Conservation (phyloP, 1,140 invertebrate genomes). For the Potamilus streckersoni region DNA sequence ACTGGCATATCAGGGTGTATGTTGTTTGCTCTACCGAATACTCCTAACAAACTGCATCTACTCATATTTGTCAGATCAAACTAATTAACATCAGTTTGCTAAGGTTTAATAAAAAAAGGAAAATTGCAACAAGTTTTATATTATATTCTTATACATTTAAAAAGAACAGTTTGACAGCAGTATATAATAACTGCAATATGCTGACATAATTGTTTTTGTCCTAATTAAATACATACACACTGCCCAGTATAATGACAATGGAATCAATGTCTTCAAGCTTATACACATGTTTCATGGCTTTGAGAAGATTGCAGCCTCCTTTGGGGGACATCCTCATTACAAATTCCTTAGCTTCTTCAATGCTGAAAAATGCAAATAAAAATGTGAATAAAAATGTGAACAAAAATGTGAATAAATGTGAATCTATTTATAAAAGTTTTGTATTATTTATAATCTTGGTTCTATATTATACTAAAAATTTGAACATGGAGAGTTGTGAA, state of each 20-base stretch:
- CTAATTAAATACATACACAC: conserved; percentile 59
- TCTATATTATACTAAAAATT: neutral
- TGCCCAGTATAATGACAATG: conserved; percentile 62
- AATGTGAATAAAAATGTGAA: conserved; percentile 11
- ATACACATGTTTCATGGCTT: conserved; percentile 65
- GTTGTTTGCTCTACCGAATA: too few relatives aligned
- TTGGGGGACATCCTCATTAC: conserved; percentile 51
- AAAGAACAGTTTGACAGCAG: too few relatives aligned
- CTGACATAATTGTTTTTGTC: too few relatives aligned
- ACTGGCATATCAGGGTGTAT: too few relatives aligned
- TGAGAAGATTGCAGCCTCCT: conserved; percentile 66
- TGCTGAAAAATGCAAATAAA: conserved; percentile 36
- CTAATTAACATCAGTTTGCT: too few relatives aligned
- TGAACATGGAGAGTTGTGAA: too few relatives aligned
- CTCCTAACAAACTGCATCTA: too few relatives aligned
- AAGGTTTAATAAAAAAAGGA: too few relatives aligned
- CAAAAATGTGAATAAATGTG: neutral
- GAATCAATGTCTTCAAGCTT: conserved; percentile 61
- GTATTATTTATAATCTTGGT: neutral
- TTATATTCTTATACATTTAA: too few relatives aligned
- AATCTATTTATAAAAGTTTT: neutral
- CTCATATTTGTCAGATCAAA: too few relatives aligned
- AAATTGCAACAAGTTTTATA: too few relatives aligned
- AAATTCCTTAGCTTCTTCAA: conserved; percentile 64
- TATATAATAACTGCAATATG: too few relatives aligned